A percentile compares a stretch with the other conserved stretches of the same genome.
phyloP scores from a whole-genome alignment of 2,113 vertebrate genomes.

The Crotalus horridus region DNA sequence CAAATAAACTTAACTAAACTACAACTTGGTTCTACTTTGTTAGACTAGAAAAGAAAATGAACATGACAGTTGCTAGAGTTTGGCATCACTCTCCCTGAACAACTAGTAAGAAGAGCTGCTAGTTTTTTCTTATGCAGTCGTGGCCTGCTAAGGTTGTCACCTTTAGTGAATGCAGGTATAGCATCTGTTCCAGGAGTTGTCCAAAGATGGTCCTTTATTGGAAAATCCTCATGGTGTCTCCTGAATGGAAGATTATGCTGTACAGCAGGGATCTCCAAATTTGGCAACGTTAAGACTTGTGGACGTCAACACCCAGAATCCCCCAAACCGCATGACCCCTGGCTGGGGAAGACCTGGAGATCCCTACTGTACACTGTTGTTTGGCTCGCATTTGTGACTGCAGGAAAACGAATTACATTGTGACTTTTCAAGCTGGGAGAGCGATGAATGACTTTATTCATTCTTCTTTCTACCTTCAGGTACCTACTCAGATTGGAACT shows the following conservation, averaged over 20 bases:
- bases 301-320: neutral
- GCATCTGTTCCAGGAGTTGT: neutral
- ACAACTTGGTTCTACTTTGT: neutral
- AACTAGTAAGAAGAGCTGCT: neutral
- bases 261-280: neutral
- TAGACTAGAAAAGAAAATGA: neutral
- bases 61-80: neutral
- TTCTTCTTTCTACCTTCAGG: constrained; percentile 58
- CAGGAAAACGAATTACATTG: neutral
- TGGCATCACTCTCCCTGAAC: neutral
- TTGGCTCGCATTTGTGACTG: neutral
- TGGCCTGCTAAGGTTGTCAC: neutral
- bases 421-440: neutral
- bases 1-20: neutral
- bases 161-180: neutral
- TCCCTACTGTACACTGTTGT: neutral
- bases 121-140: neutral
- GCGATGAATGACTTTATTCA: neutral
- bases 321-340: neutral
- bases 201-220: neutral
- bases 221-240: neutral
- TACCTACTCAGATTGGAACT: constrained; percentile 82
- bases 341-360: neutral
- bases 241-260: neutral
- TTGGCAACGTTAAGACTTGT: neutral